phyloP scores from a whole-genome alignment of 2,888 invertebrate genomes.

The Seira ritae region DNA sequence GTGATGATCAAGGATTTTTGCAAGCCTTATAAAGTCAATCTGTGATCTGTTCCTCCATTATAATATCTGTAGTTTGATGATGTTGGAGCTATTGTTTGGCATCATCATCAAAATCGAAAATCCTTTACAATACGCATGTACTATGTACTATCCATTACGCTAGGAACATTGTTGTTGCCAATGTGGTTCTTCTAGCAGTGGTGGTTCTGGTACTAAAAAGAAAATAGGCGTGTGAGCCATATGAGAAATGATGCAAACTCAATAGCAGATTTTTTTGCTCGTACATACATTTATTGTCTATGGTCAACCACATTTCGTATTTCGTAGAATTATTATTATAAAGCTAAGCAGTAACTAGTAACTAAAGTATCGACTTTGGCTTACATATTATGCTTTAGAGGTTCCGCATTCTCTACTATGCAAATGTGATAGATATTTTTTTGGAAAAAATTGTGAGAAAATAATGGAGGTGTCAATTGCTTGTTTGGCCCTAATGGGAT shows the following conservation, averaged over 20 bases:
- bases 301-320: conserved; percentile 42
- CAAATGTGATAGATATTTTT: conserved; percentile 14
- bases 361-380: too few species aligned
- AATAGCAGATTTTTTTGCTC: neutral
- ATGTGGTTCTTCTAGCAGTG: neutral
- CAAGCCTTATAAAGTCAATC: conserved; percentile 16
- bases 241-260: conserved; percentile 33
- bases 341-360: neutral
- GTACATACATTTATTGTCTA: neutral
- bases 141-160: neutral
- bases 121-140: neutral
- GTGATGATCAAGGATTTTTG: conserved; percentile 59
- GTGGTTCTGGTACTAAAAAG: neutral
- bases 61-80: too few species aligned
- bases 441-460: neutral
- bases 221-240: conserved; percentile 20
- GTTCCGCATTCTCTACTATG: conserved; percentile 55
- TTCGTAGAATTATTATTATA: neutral
- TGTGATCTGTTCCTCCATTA: too few species aligned
- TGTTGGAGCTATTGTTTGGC: neutral
- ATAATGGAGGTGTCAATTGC: conserved; percentile 16
- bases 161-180: too few species aligned
- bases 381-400: too few species aligned
- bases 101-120: neutral
- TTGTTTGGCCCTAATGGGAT: neutral